Conservation (phyloP, 64 coral and sea anemone species). For the Acropora tenuis region DNA sequence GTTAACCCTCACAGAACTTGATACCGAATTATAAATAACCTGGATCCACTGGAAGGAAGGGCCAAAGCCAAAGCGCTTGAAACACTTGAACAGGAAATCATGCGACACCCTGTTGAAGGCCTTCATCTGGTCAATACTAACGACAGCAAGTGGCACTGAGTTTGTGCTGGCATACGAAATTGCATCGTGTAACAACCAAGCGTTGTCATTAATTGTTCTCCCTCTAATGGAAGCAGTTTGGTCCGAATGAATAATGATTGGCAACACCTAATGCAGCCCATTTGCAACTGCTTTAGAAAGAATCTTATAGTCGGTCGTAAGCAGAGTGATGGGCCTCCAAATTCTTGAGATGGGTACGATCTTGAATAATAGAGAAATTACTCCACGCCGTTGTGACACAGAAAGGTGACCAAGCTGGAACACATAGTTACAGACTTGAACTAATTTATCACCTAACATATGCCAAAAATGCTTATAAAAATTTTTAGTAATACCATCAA, state of each 20-base stretch:
- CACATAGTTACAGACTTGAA: neutral
- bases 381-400: neutral
- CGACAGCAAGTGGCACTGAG: conserved; percentile 13
- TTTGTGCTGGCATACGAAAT: neutral
- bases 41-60: conserved; percentile 33
- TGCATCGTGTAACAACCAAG: neutral
- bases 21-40: conserved; percentile 8
- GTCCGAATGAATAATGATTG: neutral
- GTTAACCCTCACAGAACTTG: conserved; percentile 33
- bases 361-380: neutral
- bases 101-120: conserved; percentile 33
- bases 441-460: neutral
- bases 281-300: conserved; percentile 37
- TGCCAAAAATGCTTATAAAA: conserved; percentile 17
- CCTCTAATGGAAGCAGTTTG: conserved; percentile 19
- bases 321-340: conserved; percentile 65
- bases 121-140: conserved; percentile 26
- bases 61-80: conserved; percentile 2
- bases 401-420: neutral
- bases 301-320: conserved; percentile 67
- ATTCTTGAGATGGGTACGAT: neutral
- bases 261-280: neutral
- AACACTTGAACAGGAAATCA: neutral
- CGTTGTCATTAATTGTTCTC: conserved; percentile 37
- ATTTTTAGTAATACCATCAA: neutral